A percentile compares a stretch with the other conserved stretches of the same genome.
Evolutionary conservation across 1,140 invertebrate species (phyloP).

Genomic region (Adelges cooleyi): DNA sequence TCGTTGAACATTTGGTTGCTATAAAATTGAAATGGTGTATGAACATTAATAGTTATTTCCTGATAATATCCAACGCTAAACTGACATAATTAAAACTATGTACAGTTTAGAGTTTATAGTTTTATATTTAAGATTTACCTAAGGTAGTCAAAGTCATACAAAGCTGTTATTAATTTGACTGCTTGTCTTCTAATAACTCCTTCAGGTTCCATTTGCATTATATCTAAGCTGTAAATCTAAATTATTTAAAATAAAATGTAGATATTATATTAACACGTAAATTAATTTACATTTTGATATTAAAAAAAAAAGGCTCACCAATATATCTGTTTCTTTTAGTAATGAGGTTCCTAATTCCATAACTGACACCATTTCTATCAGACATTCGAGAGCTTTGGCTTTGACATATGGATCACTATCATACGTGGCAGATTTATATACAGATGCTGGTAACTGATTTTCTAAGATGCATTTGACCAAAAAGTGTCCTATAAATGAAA

Average conservation of each 20-base stretch:
- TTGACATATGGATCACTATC: slow-evolving; percentile 17
- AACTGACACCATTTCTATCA: slow-evolving; percentile 5
- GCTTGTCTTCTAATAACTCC: slow-evolving; percentile 15
- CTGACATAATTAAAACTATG: too few species aligned
- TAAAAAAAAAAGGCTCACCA: not conserved
- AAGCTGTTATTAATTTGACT: slow-evolving; percentile 5
- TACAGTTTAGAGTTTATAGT: too few species aligned
- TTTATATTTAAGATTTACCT: not conserved
- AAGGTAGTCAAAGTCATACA: not conserved
- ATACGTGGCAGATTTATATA: slow-evolving; percentile 2
- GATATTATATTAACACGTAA: not conserved
- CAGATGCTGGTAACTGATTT: not conserved
- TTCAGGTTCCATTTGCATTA: slow-evolving; percentile 21
- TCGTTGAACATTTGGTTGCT: not conserved
- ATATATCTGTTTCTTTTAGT: slow-evolving; percentile 8
- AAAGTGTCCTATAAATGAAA: too few species aligned
- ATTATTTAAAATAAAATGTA: not conserved
- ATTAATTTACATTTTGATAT: not conserved
- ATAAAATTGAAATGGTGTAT: not conserved
- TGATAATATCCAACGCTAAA: too few species aligned
- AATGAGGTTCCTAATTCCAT: not conserved
- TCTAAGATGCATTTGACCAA: not conserved
- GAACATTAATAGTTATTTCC: not conserved
- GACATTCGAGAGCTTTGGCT: slow-evolving; percentile 24
- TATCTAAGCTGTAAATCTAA: slow-evolving; percentile 5